Base-by-base conservation (phyloP, 2,113 vertebrate species). In the Nannospalax galili region DNA sequence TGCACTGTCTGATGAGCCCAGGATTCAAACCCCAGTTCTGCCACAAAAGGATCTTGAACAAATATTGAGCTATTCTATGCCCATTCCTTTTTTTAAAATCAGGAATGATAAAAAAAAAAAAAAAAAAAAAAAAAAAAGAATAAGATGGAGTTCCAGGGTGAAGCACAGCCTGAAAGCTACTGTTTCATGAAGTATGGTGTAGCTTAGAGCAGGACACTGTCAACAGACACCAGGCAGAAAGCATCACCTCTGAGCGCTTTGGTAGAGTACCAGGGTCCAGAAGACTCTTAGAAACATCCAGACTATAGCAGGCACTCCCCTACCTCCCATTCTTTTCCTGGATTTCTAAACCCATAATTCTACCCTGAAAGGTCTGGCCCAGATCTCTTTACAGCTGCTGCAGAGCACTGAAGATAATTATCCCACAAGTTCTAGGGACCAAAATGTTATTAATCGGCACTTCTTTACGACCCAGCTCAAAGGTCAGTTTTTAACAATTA, bases 381-480 rank as follows among this genome's bases (percentile, higher is more conserved):
- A 64, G 30, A 74, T 84, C 79, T 92, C 88, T 90, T 48, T 81
- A 90, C 3, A 22, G n/a, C 89, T 70, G 67, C 91, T n/a, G 32
- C 7, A 82, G 81, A 96, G 37, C 12, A 35, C 12, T 60, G 32
- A 82, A 94, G 42, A 35, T 80, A 91, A 95, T 84, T 81, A 92
- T 40, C 60, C 48, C 81, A 80, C 22, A 75, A 81, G 79, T 90
- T 84, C 65, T 26, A 1, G 70, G 69, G 60, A 81, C 65, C 85
- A 92, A 84, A 97, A 94, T 48, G 40, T 77, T 86, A 92, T 92
- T 93, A 92, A 89, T 77, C 72, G 70, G 75, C 77, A 91, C 58
- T 94, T 96, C n/a, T 93, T 95, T 91, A 70, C 87, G 84, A 72
- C 45, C 84, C 74, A 74, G 40, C 86, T 89, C 91, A 72, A 64